phyloP scores from a whole-genome alignment of 2,888 invertebrate species.

The Aplocera efformata region DNA sequence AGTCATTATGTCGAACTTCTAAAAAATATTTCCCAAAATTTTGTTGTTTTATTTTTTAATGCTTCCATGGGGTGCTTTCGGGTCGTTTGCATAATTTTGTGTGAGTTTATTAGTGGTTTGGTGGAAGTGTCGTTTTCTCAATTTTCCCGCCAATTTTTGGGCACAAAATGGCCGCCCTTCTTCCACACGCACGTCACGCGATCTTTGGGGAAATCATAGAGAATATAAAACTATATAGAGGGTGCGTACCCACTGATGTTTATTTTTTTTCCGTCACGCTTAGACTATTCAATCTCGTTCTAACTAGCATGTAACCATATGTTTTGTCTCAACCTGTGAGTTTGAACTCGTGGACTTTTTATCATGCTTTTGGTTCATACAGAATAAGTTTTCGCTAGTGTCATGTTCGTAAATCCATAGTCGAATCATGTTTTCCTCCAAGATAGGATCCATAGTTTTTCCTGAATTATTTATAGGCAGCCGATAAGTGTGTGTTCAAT shows the following conservation, averaged over 20 bases:
- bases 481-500: conserved; percentile 38
- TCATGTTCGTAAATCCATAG: too few species aligned
- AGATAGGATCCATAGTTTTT: conserved; percentile 31
- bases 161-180: conserved; percentile 67
- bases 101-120: conserved; percentile 44
- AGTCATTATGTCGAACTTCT: conserved; percentile 41
- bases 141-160: conserved; percentile 72
- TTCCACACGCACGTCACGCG: conserved; percentile 63
- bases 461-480: conserved; percentile 48
- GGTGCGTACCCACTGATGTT: too few species aligned
- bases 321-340: too few species aligned
- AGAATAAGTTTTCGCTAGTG: too few species aligned
- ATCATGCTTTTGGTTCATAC: too few species aligned
- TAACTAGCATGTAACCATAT: too few species aligned
- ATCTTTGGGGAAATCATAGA: conserved; percentile 32
- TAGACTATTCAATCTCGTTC: too few species aligned
- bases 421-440: conserved; percentile 2
- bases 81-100: conserved; percentile 59
- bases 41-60: conserved; percentile 57
- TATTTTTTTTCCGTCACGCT: too few species aligned
- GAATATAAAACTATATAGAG: background rate
- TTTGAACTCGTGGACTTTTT: too few species aligned
- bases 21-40: conserved; percentile 40
- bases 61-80: conserved; percentile 36
- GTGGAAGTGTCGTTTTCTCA: conserved; percentile 71